phyloP scores from a whole-genome alignment of 2,797 vertebrate genomes.

The Tangara arthus region DNA sequence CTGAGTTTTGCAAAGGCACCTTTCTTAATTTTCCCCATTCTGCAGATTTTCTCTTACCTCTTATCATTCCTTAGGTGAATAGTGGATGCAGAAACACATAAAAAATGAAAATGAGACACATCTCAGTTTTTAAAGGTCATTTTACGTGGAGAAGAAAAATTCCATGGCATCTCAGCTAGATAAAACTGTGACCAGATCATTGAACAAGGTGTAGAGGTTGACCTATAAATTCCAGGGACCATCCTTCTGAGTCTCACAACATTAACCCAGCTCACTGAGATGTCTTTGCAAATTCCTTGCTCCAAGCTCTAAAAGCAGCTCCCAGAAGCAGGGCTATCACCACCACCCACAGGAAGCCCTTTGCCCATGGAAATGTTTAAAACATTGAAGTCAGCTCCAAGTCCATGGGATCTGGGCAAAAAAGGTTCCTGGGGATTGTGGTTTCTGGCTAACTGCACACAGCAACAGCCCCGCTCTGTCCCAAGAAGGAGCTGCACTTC shows the following conservation, averaged over 20 bases:
- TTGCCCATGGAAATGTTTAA: background rate
- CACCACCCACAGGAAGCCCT: background rate
- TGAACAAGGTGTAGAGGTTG: background rate
- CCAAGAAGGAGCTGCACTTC: background rate
- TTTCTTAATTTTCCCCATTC: background rate
- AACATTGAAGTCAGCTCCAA: background rate
- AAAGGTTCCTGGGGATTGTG: rapidly evolving
- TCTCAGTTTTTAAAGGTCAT: background rate
- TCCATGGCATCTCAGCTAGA: background rate
- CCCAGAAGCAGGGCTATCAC: background rate
- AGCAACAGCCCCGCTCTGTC: background rate
- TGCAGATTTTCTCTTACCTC: background rate
- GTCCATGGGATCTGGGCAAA: background rate
- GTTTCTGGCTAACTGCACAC: background rate
- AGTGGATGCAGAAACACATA: background rate
- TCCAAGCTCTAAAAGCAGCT: background rate
- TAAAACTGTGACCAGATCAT: background rate
- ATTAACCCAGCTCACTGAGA: background rate
- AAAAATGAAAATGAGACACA: background rate
- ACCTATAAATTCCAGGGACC: background rate
- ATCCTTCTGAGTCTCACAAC: background rate
- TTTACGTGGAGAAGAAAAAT: background rate
- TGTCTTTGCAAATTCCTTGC: background rate
- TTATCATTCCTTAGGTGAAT: background rate
- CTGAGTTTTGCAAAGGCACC: background rate